A percentile compares a stretch with the other conserved stretches of the same genome.
Evolutionary conservation across 2,113 vertebrate genomes (phyloP).

Genomic region (Podarcis raffonei): DNA sequence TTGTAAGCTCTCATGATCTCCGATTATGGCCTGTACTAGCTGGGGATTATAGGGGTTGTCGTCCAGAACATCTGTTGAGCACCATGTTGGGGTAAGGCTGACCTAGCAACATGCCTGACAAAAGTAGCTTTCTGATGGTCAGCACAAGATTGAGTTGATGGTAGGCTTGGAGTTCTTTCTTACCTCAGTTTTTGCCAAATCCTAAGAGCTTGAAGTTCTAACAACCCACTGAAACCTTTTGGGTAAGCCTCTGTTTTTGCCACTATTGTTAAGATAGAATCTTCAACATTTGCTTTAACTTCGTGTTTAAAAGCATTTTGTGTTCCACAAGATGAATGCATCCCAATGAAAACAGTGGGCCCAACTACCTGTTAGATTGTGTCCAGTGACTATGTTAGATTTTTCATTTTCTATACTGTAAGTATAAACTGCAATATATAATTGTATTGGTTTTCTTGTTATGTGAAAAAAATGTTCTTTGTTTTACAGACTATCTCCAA

Average conservation of each 20-base stretch:
- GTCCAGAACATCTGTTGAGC: no score
- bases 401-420: not conserved
- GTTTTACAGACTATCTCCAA: conserved; percentile 55
- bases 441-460: not conserved
- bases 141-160: not conserved
- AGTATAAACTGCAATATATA: not conserved
- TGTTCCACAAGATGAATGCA: not conserved
- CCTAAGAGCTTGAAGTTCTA: not conserved
- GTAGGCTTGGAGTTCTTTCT: not conserved
- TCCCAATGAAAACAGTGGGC: not conserved
- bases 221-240: not conserved
- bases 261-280: not conserved
- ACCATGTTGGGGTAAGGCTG: no score
- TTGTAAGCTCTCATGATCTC: no score
- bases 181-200: not conserved
- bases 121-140: not conserved
- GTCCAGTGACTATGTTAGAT: not conserved
- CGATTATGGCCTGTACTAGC: no score
- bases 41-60: no score
- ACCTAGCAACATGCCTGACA: not conserved
- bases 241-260: not conserved
- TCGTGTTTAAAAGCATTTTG: not conserved
- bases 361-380: not conserved
- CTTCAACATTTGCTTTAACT: not conserved
- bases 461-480: not conserved